Conservation (phyloP, 2,797 vertebrate genomes). For the Poecilia velifera region DNA sequence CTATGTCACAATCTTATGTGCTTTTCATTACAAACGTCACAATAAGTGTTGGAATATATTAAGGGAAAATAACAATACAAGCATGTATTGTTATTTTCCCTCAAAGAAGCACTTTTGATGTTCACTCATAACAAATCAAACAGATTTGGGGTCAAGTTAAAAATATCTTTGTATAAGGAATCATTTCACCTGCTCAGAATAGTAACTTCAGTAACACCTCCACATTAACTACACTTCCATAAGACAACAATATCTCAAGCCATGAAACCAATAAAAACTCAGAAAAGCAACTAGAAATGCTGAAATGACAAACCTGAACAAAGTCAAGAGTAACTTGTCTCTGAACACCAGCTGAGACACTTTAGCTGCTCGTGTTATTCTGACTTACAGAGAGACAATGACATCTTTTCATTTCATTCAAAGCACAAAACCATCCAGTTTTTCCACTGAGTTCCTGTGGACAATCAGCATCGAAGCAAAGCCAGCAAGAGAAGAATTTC, state of each 20-base stretch:
- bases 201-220: neutral
- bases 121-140: neutral
- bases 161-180: neutral
- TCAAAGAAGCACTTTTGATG: neutral
- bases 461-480: conserved; percentile 2
- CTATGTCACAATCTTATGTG: neutral
- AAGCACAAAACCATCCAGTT: neutral
- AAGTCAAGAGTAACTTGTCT: neutral
- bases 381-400: neutral
- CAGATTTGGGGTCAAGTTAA: neutral
- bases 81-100: neutral
- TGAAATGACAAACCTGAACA: neutral
- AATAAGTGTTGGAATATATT: neutral
- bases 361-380: conserved; percentile 4
- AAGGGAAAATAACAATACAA: neutral
- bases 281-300: conserved; percentile 22
- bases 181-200: neutral
- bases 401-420: neutral
- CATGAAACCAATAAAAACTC: neutral
- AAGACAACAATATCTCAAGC: neutral
- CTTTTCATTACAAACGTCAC: neutral
- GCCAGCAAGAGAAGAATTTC: neutral
- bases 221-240: neutral
- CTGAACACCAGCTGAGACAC: neutral
- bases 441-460: neutral